Conservation (phyloP, 64 coral and sea anemone species). For the Montipora foliosa region DNA sequence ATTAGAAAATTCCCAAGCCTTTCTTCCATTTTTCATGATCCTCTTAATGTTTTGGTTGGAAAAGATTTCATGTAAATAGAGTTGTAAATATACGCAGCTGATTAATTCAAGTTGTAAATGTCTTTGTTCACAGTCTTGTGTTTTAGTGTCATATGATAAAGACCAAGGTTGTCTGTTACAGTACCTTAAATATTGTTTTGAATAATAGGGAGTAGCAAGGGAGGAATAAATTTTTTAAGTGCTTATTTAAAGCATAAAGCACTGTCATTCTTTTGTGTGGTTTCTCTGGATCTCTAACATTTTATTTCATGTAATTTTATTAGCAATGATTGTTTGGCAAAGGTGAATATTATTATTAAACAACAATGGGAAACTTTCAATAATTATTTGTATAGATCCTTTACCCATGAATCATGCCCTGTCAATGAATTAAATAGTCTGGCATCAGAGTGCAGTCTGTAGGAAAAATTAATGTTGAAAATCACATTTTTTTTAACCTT, state of each 20-base stretch:
- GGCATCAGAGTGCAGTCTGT: no score
- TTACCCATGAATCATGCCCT: no score
- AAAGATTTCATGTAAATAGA: conserved; percentile 17
- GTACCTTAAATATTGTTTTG: background rate
- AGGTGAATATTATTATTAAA: no score
- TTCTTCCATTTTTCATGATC: background rate
- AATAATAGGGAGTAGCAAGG: conserved; percentile 26
- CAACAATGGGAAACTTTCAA: no score
- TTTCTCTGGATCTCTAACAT: no score
- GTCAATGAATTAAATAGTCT: no score
- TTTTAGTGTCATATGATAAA: conserved; percentile 14
- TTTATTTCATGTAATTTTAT: no score
- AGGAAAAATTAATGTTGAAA: no score
- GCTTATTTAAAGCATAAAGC: background rate
- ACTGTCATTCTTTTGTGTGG: no score
- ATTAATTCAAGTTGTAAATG: conserved; percentile 50
- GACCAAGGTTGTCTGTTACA: background rate
- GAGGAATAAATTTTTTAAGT: conserved; percentile 12
- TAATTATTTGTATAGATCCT: no score
- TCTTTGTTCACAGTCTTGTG: background rate
- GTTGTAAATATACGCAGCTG: conserved; percentile 45
- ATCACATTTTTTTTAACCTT: no score
- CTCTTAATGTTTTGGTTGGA: conserved; percentile 20
- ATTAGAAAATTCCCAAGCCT: background rate
- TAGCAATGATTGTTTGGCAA: no score